Conservation (phyloP, 2,888 invertebrate species). For the Leistus spinibarbis region DNA sequence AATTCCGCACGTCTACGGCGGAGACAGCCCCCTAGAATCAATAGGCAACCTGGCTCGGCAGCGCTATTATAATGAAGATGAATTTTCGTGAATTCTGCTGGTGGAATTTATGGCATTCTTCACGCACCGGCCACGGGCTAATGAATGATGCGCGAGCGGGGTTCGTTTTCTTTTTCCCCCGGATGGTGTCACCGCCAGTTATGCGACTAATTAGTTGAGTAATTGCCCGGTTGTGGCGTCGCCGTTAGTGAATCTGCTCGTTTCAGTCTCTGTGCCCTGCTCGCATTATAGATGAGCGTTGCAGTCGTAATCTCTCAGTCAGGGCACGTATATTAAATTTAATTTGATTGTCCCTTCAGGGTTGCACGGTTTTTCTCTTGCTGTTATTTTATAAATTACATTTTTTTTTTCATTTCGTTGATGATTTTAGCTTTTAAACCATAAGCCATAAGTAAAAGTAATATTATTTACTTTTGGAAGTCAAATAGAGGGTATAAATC, state of each 20-base stretch:
- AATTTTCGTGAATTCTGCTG: neutral
- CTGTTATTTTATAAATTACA: too few relatives aligned
- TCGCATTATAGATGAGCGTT: neutral
- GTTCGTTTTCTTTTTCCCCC: conserved; percentile 12
- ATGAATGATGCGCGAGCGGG: neutral
- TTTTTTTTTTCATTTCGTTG: too few relatives aligned
- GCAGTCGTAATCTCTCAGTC: neutral
- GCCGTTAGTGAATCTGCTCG: neutral
- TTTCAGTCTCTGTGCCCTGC: neutral
- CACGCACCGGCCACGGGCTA: neutral
- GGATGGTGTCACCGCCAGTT: conserved; percentile 30
- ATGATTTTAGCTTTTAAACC: too few relatives aligned
- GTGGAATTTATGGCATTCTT: neutral
- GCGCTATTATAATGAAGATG: neutral
- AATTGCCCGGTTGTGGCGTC: conserved; percentile 15
- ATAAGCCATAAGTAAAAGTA: too few relatives aligned
- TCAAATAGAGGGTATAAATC: too few relatives aligned
- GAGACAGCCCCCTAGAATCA: neutral
- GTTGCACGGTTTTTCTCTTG: neutral
- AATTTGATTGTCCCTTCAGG: neutral
- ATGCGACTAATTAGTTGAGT: conserved; percentile 39
- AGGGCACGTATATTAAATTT: neutral
- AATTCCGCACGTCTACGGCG: neutral
- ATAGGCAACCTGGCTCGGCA: neutral
- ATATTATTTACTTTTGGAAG: too few relatives aligned